phyloP scores from a whole-genome alignment of 2,113 vertebrate genomes.

The Ptilonorhynchus violaceus region DNA sequence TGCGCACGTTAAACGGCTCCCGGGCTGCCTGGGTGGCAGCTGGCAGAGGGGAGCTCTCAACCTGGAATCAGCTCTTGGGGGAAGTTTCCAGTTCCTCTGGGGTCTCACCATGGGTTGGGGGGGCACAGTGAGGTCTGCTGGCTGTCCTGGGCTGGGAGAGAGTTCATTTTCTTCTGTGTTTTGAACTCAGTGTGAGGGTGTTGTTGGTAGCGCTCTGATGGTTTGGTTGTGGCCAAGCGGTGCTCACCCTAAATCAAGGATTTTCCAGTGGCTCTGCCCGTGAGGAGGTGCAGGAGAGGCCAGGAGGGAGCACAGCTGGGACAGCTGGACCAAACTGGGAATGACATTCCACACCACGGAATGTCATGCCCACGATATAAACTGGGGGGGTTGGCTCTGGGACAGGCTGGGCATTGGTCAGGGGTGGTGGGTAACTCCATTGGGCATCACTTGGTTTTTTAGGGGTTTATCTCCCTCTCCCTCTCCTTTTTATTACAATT shows the following conservation, averaged over 20 bases:
- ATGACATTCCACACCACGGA: not conserved
- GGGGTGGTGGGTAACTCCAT: accelerated
- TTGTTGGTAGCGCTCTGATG: accelerated
- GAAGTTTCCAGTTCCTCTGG: not conserved
- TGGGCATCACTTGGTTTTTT: not conserved
- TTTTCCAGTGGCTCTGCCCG: not conserved
- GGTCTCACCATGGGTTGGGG: accelerated
- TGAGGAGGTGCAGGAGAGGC: not conserved
- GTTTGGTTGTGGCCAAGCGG: not conserved
- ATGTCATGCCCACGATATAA: accelerated
- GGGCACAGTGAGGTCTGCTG: accelerated
- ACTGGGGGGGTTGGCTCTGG: not conserved
- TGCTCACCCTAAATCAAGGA: not conserved
- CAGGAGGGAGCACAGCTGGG: not conserved
- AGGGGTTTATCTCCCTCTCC: not conserved
- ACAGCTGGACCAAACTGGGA: not conserved
- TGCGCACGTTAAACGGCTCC: not conserved
- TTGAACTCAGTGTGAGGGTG: not conserved
- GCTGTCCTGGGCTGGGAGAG: not conserved
- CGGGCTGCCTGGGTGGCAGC: not conserved
- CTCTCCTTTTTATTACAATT: not conserved
- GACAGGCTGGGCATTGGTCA: not conserved
- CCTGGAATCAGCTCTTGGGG: accelerated
- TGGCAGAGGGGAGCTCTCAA: not conserved
- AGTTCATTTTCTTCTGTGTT: not conserved